Base-by-base conservation (phyloP, 2,888 invertebrate genomes). In the Oxycera nigricornis region DNA sequence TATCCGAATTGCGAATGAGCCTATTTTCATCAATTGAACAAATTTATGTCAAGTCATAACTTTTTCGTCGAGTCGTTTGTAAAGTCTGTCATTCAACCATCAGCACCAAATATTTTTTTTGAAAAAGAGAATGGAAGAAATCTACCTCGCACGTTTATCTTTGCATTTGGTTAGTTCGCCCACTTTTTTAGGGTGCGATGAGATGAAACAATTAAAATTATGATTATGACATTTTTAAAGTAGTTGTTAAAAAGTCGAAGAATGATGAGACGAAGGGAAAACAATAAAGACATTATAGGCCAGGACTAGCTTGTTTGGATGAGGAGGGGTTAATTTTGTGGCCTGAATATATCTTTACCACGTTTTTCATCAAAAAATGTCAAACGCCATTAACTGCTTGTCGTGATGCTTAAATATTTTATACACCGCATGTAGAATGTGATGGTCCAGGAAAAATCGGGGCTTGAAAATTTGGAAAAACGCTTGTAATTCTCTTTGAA, bases 41-140 rank as follows among this genome's bases (percentile, higher is more conserved):
- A 76, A 75, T 76, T 76, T 74, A 76, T 76, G 76, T 74, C 76
- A 74, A 72, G 74, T 76, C 74, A 76, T 76, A 76, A 72, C 57
- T 72, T 72, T 74, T 74, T 72, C 55, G 35, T 30, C 28, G 61
- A 20, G 6, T 65, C 3, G 17, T 17, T 55, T 28, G 24, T 68
- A 39, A 28, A n/a, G 59, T 24, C 57, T 62, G 62, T 73, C 73
- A 75, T 68, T 70, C 70, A 61, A 55, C 46, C 39, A 72, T 59
- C 28, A 59, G 20, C 70, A 31, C 6, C 39, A 41, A 28, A 62
- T 35, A 39, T 2, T 46, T 31, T n/a, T 39, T 2, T 22, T 24
- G n/a, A 30, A 14, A 55, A 11, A 26, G 41, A 24, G 26, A 11
- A 35, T 35, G 62, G 22, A 20, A 39, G 22, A 39, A 17, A 20